Conservation (phyloP, 2,113 vertebrate species). For the Mirza zaza region DNA sequence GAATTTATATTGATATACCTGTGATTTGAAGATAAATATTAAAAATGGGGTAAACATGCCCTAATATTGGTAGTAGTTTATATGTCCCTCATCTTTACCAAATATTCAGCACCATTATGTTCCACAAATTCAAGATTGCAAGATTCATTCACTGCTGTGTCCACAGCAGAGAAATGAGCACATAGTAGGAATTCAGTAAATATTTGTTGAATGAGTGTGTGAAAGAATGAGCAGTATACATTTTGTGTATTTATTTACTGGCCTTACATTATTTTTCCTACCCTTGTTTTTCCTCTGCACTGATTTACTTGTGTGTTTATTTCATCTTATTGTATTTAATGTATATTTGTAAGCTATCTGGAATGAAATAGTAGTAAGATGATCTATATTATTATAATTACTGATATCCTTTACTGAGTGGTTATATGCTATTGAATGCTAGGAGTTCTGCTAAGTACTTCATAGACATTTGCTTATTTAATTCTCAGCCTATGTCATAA, state of each 20-base stretch:
- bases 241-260: not conserved
- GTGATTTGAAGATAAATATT: not conserved
- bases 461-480: not conserved
- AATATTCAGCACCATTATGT: not conserved
- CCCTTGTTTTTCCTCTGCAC: not conserved
- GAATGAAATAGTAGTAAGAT: not conserved
- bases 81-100: not conserved
- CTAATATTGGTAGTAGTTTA: not conserved
- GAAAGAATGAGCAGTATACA: not conserved
- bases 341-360: not conserved
- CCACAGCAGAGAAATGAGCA: not conserved
- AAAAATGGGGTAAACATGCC: not conserved
- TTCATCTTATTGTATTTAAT: not conserved
- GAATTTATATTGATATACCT: not conserved
- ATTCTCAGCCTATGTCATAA: not conserved
- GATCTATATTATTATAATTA: not conserved
- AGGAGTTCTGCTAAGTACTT: not conserved
- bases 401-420: not conserved
- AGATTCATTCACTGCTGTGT: not conserved
- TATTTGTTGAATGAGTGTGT: not conserved
- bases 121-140: not conserved
- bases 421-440: not conserved
- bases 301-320: not conserved
- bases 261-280: not conserved
- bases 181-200: not conserved